Evolutionary conservation across 2,797 vertebrate genomes (phyloP).

Genomic region (Schizothorax lantsangensis): DNA sequence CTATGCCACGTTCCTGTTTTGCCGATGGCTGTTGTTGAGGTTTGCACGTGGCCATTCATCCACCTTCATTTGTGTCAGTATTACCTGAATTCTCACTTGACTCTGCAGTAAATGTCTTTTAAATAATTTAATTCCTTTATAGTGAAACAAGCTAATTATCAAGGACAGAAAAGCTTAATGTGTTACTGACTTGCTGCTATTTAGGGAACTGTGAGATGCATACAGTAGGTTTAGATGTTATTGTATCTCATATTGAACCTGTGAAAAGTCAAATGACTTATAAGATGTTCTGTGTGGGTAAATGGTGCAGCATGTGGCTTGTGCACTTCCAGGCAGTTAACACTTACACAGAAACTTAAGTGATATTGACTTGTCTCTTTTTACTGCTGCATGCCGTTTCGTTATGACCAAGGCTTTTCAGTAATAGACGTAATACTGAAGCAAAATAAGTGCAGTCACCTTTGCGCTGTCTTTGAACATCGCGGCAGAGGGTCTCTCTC

Average conservation of each 20-base stretch:
- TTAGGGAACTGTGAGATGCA: constrained; percentile 7
- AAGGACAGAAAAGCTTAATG: background rate
- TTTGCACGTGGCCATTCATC: background rate
- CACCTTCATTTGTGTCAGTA: constrained; percentile 39
- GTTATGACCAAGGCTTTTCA: background rate
- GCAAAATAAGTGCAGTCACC: background rate
- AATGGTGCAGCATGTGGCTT: background rate
- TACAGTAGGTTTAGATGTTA: background rate
- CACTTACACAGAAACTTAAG: background rate
- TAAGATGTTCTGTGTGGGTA: background rate
- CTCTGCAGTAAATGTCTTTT: constrained; percentile 9
- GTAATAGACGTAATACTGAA: background rate
- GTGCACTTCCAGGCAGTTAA: background rate
- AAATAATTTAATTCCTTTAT: background rate
- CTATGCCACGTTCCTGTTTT: constrained; percentile 30
- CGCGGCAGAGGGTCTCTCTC: background rate
- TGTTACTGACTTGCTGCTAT: background rate
- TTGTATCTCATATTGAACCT: background rate
- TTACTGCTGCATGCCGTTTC: background rate
- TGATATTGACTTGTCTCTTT: background rate
- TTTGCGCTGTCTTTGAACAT: background rate
- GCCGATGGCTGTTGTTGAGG: background rate
- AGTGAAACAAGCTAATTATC: constrained; percentile 4
- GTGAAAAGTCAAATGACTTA: background rate
- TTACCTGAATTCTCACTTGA: constrained; percentile 4